phyloP scores from a whole-genome alignment of 2,888 invertebrate genomes.

The Amphipoea lucens region DNA sequence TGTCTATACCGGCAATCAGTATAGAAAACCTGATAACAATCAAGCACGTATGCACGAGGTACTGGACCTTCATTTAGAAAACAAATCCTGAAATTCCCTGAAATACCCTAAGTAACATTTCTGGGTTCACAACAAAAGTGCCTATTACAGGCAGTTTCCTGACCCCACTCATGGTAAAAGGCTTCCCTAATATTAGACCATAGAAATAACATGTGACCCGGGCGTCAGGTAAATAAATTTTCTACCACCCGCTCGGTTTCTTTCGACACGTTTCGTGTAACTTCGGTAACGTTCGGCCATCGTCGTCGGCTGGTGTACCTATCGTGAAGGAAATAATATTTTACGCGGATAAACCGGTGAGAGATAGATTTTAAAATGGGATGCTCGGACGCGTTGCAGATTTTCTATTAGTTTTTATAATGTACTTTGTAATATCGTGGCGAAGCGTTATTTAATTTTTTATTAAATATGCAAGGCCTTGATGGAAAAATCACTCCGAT shows the following conservation, averaged over 20 bases:
- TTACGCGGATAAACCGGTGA: slow-evolving; percentile 17
- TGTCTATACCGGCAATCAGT: background rate
- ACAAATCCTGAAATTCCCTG: slow-evolving; percentile 12
- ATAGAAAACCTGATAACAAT: slow-evolving; percentile 6
- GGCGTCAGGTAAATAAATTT: slow-evolving; percentile 64
- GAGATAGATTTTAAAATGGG: slow-evolving; percentile 44
- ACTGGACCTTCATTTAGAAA: slow-evolving; percentile 18
- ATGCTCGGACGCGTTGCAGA: slow-evolving; percentile 16
- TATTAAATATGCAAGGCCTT: background rate
- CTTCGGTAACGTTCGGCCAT: slow-evolving; percentile 33
- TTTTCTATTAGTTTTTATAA: slow-evolving; percentile 39
- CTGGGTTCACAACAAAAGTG: slow-evolving; percentile 59
- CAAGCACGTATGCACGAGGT: slow-evolving; percentile 26
- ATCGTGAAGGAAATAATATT: slow-evolving; percentile 53
- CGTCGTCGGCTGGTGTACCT: slow-evolving; percentile 18
- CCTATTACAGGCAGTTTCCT: slow-evolving; percentile 66
- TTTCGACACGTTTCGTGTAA: slow-evolving; percentile 36
- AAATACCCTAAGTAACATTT: slow-evolving; percentile 38
- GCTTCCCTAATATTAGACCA: slow-evolving; percentile 66
- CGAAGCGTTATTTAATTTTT: background rate
- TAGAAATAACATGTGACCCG: slow-evolving; percentile 65
- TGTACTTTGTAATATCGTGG: slow-evolving; percentile 27
- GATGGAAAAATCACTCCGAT: background rate
- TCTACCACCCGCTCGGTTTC: slow-evolving; percentile 32
- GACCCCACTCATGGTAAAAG: slow-evolving; percentile 67